A percentile compares a stretch with the other conserved stretches of the same genome.
phyloP scores from a whole-genome alignment of 2,888 invertebrate species.

The Agapetus fuscipes region DNA sequence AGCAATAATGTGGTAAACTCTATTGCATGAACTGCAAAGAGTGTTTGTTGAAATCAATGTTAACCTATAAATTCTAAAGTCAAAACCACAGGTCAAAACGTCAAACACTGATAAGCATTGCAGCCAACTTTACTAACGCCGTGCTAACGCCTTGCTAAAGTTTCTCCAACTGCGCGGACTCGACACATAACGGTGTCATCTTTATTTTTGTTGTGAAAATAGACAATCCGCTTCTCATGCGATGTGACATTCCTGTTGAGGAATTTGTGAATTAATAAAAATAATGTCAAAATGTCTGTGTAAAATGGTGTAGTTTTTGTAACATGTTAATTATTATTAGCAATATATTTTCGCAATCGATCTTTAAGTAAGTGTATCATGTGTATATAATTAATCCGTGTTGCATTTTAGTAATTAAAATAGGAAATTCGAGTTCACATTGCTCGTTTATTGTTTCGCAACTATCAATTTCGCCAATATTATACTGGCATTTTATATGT shows the following conservation, averaged over 20 bases:
- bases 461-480: not conserved
- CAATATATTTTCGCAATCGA: slow-evolving; percentile 4
- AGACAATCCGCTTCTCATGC: slow-evolving; percentile 1
- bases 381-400: not conserved
- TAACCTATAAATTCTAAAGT: not conserved
- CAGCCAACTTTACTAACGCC: no score
- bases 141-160: no score
- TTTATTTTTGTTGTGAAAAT: no score
- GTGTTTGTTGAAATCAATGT: no score
- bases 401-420: no score
- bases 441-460: not conserved
- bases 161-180: no score
- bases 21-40: no score
- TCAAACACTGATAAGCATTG: not conserved
- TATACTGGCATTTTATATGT: not conserved
- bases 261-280: slow-evolving; percentile 17
- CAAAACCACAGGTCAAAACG: not conserved
- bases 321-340: slow-evolving; percentile 12
- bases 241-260: slow-evolving; percentile 16
- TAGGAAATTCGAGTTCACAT: no score
- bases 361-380: not conserved
- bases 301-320: slow-evolving; percentile 12
- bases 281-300: slow-evolving; percentile 6
- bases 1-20: no score
- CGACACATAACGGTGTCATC: no score